Percentiles rank a stretch among this genome's conserved stretches.
These are phyloP conservation scores for Bostrychus sinensis DNA, from an alignment of 2,113 vertebrate species.

Conservation along the genomic window DNA sequence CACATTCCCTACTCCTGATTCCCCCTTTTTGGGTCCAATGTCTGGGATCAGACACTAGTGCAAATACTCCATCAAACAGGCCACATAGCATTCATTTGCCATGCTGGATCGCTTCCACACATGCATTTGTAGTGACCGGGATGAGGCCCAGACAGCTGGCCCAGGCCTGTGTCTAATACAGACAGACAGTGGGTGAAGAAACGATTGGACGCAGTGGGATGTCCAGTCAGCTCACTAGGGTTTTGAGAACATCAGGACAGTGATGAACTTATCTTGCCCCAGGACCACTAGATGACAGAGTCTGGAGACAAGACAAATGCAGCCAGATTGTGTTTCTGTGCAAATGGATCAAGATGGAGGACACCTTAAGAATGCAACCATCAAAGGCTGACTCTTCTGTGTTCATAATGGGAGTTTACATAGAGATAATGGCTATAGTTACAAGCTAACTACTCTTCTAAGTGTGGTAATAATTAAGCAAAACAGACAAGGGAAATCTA, in stretches of 20 bases:
- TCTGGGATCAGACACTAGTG: constrained; percentile 57
- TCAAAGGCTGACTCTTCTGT: constrained; percentile 18
- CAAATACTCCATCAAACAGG: constrained; percentile 63
- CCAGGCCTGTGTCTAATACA: constrained; percentile 58
- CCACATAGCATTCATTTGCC: constrained; percentile 53
- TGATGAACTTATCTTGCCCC: constrained; percentile 46
- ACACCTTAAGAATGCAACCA: constrained; percentile 15
- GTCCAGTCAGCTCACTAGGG: constrained; percentile 32
- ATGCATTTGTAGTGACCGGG: constrained; percentile 37
- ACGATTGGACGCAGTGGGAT: constrained; percentile 66
- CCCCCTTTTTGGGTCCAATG: constrained; percentile 52
- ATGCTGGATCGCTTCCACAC: constrained; percentile 56
- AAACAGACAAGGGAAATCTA: neutral
- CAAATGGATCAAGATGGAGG: constrained; percentile 37
- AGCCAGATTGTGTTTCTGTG: constrained; percentile 53
- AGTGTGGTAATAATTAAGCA: neutral
- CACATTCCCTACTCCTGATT: constrained; percentile 57
- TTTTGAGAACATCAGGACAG: constrained; percentile 29
- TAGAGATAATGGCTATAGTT: neutral
- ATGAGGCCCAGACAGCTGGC: constrained; percentile 56
- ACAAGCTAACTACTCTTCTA: neutral
- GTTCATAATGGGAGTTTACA: neutral
- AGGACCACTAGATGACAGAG: constrained; percentile 18
- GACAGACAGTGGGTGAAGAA: constrained; percentile 68
- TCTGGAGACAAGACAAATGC: constrained; percentile 36